Conservation (phyloP, 2,888 invertebrate species). For the Mythimna vitellina region DNA sequence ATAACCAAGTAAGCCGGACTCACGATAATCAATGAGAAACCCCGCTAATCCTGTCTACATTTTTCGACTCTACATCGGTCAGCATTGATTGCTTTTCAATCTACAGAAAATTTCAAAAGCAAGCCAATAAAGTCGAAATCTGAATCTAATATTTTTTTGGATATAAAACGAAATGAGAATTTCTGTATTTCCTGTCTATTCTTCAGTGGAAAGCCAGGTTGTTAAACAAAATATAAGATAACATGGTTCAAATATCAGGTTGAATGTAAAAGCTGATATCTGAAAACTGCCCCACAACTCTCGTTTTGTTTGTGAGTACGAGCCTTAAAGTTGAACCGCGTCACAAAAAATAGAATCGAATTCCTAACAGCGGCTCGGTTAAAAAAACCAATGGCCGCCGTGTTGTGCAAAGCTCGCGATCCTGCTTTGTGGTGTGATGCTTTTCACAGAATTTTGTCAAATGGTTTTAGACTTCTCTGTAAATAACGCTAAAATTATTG, state of each 20-base stretch:
- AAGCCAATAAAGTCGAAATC: not conserved
- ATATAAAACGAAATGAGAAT: not conserved
- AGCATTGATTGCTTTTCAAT: not conserved
- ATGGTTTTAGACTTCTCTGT: not conserved
- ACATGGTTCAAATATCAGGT: not conserved
- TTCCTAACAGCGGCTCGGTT: not conserved
- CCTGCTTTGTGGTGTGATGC: not conserved
- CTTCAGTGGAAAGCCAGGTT: not conserved
- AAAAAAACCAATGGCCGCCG: not conserved
- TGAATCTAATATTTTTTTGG: not conserved
- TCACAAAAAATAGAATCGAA: not conserved
- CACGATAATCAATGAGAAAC: not conserved
- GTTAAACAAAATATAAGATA: not conserved
- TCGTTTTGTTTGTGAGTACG: not conserved
- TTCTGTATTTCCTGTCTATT: not conserved
- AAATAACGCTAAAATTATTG: not conserved
- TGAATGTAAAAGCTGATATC: constrained; percentile 7
- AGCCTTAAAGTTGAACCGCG: not conserved
- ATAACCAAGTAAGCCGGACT: not conserved
- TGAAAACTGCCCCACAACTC: not conserved
- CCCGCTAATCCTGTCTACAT: no score
- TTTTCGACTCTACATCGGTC: no score
- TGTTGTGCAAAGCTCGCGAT: not conserved
- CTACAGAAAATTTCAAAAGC: not conserved
- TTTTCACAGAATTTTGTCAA: not conserved